Conservation (phyloP, 2,797 vertebrate species). For the Cossypha dichroa region DNA sequence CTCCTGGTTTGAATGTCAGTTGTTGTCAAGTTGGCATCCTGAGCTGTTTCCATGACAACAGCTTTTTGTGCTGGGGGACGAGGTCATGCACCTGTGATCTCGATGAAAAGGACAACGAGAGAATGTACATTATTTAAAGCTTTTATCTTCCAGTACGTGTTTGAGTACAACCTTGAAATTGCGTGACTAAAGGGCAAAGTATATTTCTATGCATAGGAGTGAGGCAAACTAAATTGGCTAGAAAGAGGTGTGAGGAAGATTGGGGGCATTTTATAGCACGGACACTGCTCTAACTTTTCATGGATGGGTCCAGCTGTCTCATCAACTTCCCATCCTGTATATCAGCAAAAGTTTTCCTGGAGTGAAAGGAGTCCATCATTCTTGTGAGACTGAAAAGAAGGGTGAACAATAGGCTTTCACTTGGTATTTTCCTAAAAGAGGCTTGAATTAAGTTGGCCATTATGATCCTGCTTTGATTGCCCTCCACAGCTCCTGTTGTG, state of each 20-base stretch:
- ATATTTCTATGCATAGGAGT: slow-evolving; percentile 2
- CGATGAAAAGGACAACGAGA: slow-evolving; percentile 51
- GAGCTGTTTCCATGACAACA: slow-evolving; percentile 72
- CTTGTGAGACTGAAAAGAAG: background rate
- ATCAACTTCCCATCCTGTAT: background rate
- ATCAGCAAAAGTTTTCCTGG: background rate
- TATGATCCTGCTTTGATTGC: background rate
- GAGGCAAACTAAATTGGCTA: slow-evolving; percentile 14
- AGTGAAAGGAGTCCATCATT: background rate
- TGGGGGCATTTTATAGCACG: background rate
- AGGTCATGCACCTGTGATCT: slow-evolving; percentile 74
- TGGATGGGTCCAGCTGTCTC: background rate
- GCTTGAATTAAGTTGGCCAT: background rate
- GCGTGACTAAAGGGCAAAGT: slow-evolving; percentile 46
- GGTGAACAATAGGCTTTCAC: background rate
- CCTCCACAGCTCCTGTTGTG: background rate
- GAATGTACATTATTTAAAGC: slow-evolving; percentile 51
- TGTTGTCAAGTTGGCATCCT: slow-evolving; percentile 71
- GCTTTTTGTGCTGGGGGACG: slow-evolving; percentile 55
- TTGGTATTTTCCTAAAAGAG: background rate
- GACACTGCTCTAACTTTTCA: background rate
- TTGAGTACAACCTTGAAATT: slow-evolving; percentile 72
- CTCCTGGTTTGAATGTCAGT: slow-evolving; percentile 77
- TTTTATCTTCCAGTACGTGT: slow-evolving; percentile 57
- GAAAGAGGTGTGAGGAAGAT: background rate